These are phyloP conservation scores for Coregonus sp. DNA, from an alignment of 2,797 vertebrate genomes.

Conservation along the genomic window DNA sequence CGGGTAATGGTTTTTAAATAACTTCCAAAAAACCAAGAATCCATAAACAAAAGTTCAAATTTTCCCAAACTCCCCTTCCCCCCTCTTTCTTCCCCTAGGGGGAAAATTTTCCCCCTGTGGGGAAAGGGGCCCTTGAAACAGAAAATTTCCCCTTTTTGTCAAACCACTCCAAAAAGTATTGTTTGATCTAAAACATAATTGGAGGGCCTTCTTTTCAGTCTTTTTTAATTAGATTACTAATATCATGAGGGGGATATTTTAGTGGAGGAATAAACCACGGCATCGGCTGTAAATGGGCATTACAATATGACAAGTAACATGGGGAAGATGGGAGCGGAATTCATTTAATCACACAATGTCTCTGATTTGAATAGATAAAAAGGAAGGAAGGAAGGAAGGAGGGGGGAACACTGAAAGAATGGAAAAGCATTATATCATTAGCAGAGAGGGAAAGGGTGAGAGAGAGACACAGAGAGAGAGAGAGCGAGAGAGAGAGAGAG, in stretches of 20 bases:
- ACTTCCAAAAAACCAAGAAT: no score
- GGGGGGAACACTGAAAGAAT: slow-evolving; percentile 45
- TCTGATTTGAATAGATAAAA: slow-evolving; percentile 42
- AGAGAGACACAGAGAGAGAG: no score
- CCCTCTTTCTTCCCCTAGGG: no score
- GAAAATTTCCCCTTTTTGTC: no score
- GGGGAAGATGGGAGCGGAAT: slow-evolving; percentile 40
- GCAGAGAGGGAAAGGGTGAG: neutral
- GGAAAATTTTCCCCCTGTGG: neutral
- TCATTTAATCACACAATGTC: slow-evolving; percentile 59
- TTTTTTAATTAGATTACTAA: slow-evolving; percentile 59
- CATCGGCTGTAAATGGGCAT: slow-evolving; percentile 42
- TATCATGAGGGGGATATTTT: slow-evolving; percentile 40
- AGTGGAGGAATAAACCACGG: slow-evolving; percentile 52
- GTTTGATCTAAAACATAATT: slow-evolving; percentile 55
- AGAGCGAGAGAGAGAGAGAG: no score
- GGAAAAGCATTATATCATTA: slow-evolving; percentile 53
- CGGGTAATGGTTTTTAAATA: no score
- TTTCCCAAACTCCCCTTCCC: no score
- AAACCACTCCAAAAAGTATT: slow-evolving; percentile 9
- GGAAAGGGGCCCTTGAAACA: neutral
- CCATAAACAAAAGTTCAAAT: no score
- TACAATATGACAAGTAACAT: slow-evolving; percentile 50
- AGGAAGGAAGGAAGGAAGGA: neutral
- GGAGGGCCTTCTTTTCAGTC: slow-evolving; percentile 43